Evolutionary conservation across 2,113 vertebrate species (phyloP).

Genomic region (Heterotilapia buettikoferi): DNA sequence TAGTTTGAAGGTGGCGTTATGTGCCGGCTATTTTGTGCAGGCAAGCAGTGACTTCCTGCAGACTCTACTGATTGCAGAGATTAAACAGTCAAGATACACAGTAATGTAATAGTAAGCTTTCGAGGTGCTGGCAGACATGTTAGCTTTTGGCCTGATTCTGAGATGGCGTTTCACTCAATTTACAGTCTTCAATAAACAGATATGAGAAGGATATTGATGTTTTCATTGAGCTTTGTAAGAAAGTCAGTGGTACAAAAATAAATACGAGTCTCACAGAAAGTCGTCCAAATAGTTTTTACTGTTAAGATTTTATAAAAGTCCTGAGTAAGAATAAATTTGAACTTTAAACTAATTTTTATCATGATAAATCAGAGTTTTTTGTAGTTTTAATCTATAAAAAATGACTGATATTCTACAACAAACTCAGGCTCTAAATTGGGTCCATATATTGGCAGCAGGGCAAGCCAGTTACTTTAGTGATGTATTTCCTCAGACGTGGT

Average conservation of each 20-base stretch:
- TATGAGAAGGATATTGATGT: neutral
- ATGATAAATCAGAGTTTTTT: neutral
- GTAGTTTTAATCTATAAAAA: neutral
- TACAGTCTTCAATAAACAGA: neutral
- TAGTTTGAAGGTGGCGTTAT: neutral
- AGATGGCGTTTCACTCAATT: neutral
- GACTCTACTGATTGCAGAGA: neutral
- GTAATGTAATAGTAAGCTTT: neutral
- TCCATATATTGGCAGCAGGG: neutral
- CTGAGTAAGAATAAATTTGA: neutral
- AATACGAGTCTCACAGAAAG: neutral
- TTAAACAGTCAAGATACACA: neutral
- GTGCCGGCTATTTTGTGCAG: neutral
- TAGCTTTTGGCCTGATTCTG: neutral
- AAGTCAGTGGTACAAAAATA: neutral
- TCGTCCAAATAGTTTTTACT: neutral
- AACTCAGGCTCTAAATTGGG: neutral
- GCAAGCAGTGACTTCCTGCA: neutral
- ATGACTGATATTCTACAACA: neutral
- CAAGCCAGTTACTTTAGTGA: neutral
- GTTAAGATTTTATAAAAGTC: neutral
- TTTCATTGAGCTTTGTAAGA: neutral
- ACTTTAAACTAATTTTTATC: neutral
- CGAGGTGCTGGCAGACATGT: neutral
- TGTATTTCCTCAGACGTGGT: neutral